Evolutionary conservation across 2,888 invertebrate species (phyloP), one percentile per base, ranked within the genome.

Genomic region (Cybosia mesomella): DNA sequence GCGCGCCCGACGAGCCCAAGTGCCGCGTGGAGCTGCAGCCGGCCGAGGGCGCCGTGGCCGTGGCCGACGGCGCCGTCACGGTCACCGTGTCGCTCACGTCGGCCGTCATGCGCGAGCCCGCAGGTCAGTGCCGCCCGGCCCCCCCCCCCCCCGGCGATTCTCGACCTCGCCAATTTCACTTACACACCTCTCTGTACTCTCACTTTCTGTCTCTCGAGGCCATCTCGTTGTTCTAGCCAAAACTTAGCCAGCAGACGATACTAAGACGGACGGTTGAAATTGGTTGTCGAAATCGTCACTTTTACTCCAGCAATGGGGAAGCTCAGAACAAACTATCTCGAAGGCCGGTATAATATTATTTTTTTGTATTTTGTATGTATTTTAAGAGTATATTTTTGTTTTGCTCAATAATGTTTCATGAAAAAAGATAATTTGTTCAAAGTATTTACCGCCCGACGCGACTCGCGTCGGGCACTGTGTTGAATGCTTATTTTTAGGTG

Each of bases 21-120:
- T 99, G 98, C 95, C 97, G 97, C 79, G 97, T 99, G 76, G 97
- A 97, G 82, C 96, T 98, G 83, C 97, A 96, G 88, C 96, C 98
- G 63, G 97, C 98, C 68, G 98, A 98, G 81, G 98, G 98, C 65
- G 98, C 98, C 11, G 96, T 99, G 74, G 95, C 96, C 59, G 98
- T 99, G 66, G 96, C 97, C n/a, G 97, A 97, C 84, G 97, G 97
- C 71, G 93, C 95, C 64, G 97, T 98, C 69, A 96, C 96, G 65
- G 98, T 99, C 76, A 97, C 97, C 76, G 98, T 99, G 74, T 97
- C 98, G 74, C 96, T 99, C 74, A 99, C 99, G 64, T 99, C 99
- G 75, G 98, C 99, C 60, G 96, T 98, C 66, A 97, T 99, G 96
- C 96, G 99, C 73, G 99, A 99, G 91, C 96, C 97, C 91, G 82